Evolutionary conservation across 1,140 invertebrate species (phyloP), one percentile per base, ranked within the genome.

Genomic region (Drosophila triauraria): DNA sequence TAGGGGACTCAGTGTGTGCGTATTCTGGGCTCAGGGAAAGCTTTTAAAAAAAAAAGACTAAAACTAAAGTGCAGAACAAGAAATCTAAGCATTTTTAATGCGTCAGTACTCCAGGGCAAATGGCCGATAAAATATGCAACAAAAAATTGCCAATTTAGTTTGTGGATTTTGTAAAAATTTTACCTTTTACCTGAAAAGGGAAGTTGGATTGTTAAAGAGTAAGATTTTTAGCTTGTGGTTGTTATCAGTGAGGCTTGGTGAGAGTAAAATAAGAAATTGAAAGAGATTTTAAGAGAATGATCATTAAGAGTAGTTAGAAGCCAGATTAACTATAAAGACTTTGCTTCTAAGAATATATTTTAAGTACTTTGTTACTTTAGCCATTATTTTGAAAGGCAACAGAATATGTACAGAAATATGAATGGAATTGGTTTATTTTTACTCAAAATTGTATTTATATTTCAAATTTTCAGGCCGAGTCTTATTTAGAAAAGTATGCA

Each of bases 21-120:
- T 17, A 9, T 3, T 17, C 38, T 13, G 12, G 23, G 9, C n/a
- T 47, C 51, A 20, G 13, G 32, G 8, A 60, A 43, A 27, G 43
- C 40, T 44, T 25, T 35, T 43, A 4, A 12, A 27, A 47, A 4
- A 12, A 27, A 47, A 44, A 40, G 20, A 40, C 10, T 2, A 17
- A 17, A 13, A 42, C 42, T 27, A 15, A 50, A 35, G 13, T 32
- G 25, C 20, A 51, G n/a, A 6, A 12, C n/a, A 17, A 38, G 9
- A 57, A 48, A 57, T 71, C 27, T 8, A 40, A 57, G 44, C 5
- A 68, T 48, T 15, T 20, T 47, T 30, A 48, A 63, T 63, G 43
- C 35, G 61, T 30, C 51, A 32, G 42, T 65, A 27, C 57, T 17
- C 15, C 8, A 23, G 56, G 27, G 15, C 35, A 44, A 32, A 42